Evolutionary conservation across 2,888 invertebrate genomes (phyloP).

Genomic region (Drosophila macrospina): DNA sequence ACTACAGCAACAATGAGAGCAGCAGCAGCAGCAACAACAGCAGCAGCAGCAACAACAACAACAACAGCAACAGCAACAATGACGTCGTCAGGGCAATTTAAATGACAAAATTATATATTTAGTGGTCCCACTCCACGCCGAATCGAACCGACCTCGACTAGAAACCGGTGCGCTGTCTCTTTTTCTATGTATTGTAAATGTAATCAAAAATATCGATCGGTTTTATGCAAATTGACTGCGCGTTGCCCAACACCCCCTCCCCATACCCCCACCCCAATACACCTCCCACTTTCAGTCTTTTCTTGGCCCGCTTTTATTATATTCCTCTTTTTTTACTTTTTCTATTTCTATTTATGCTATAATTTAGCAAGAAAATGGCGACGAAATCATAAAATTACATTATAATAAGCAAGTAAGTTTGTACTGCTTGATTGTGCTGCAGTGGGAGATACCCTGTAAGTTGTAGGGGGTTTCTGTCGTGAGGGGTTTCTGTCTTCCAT

Average conservation of each 20-base stretch:
- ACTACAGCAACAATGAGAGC: slow-evolving; percentile 5
- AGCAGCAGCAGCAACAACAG: slow-evolving; percentile 7
- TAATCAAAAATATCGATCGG: slow-evolving; percentile 84
- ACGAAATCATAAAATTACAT: slow-evolving; percentile 79
- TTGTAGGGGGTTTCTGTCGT: no score
- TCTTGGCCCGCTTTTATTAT: slow-evolving; percentile 64
- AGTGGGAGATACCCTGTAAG: no score
- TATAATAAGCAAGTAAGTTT: slow-evolving; percentile 69
- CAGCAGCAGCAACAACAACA: background rate
- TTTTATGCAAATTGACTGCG: slow-evolving; percentile 85
- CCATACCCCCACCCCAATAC: slow-evolving; percentile 3
- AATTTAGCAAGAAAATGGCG: slow-evolving; percentile 81
- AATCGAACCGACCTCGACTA: slow-evolving; percentile 65
- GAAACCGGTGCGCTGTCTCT: slow-evolving; percentile 65
- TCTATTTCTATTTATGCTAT: slow-evolving; percentile 81
- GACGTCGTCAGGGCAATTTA: slow-evolving; percentile 66
- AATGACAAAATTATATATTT: slow-evolving; percentile 80
- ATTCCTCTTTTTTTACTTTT: slow-evolving; percentile 51
- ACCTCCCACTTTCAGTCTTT: slow-evolving; percentile 28
- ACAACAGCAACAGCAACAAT: slow-evolving; percentile 5
- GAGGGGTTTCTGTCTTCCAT: no score
- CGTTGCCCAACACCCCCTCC: slow-evolving; percentile 50
- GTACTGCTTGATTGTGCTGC: slow-evolving; percentile 5
- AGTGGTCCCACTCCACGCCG: slow-evolving; percentile 46
- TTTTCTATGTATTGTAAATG: slow-evolving; percentile 79